A percentile compares a stretch with the other conserved stretches of the same genome.
Evolutionary conservation across 92 coral and sea anemone species (phyloP).

Genomic region (Pocillopora grandis): DNA sequence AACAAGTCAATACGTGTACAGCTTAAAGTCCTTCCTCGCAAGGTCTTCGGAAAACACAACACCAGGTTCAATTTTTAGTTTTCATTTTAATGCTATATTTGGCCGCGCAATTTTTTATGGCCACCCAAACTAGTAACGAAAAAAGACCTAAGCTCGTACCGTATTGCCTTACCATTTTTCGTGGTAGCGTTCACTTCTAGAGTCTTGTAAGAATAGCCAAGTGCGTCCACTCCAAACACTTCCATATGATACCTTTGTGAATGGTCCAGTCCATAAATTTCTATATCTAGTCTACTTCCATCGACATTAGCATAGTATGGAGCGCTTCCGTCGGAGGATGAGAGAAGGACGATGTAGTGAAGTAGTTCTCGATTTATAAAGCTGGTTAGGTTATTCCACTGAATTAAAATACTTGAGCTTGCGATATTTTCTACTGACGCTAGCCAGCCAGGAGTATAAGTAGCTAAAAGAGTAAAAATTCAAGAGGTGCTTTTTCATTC

Average conservation of each 20-base stretch:
- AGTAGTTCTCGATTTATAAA: neutral
- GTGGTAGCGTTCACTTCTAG: neutral
- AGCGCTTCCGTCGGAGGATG: neutral
- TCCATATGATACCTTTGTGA: neutral
- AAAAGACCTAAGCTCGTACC: too few species aligned
- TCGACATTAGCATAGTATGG: neutral
- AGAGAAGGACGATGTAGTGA: neutral
- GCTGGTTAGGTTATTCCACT: neutral
- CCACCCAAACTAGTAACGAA: too few species aligned
- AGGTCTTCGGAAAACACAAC: too few species aligned
- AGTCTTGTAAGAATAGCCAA: slow-evolving; percentile 5
- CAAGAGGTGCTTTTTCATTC: too few species aligned
- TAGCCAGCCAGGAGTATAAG: neutral
- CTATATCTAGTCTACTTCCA: neutral
- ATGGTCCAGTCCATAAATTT: slow-evolving; percentile 3
- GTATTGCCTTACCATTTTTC: neutral
- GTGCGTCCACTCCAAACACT: slow-evolving; percentile 13
- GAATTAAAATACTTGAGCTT: neutral
- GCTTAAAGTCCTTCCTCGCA: too few species aligned
- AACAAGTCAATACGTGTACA: too few species aligned
- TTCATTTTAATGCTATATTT: too few species aligned
- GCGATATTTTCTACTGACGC: neutral
- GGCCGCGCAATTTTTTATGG: too few species aligned
- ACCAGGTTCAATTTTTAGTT: too few species aligned
- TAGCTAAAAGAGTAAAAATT: neutral